A percentile compares a stretch with the other conserved stretches of the same genome.
Conservation (phyloP, 2,113 vertebrate genomes). For the Sceloporus tristichus region DNA sequence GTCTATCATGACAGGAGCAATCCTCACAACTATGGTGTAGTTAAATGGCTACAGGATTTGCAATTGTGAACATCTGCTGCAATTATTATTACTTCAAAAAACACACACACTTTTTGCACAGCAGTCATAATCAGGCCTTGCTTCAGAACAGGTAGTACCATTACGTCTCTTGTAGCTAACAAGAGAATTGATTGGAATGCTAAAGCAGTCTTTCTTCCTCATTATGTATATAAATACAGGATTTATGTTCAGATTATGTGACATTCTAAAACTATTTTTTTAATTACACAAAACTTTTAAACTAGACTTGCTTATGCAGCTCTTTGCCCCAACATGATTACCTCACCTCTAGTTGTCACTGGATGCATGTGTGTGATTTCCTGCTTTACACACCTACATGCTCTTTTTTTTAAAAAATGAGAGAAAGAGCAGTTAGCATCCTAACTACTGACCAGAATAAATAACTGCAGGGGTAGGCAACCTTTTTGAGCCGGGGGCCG, state of each 20-base stretch:
- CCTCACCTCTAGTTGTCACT: constrained; percentile 19
- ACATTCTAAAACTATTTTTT: neutral
- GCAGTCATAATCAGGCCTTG: constrained; percentile 55
- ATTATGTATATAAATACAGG: constrained; percentile 50
- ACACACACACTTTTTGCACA: constrained; percentile 45
- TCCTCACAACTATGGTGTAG: neutral
- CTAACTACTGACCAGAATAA: neutral
- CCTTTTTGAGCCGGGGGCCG: too few species aligned
- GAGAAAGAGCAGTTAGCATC: neutral
- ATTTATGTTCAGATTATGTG: constrained; percentile 24
- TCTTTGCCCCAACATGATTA: constrained; percentile 33
- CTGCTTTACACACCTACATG: neutral
- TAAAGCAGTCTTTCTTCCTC: constrained; percentile 26
- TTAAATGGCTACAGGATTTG: neutral
- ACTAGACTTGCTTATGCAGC: constrained; percentile 11
- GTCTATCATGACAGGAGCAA: constrained; percentile 19
- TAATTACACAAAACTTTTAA: constrained; percentile 17
- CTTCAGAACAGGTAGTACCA: constrained; percentile 63
- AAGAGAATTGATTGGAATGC: constrained; percentile 63
- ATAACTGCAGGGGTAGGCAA: too few species aligned
- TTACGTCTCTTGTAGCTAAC: constrained; percentile 54
- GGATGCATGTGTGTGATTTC: neutral
- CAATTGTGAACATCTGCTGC: constrained; percentile 53
- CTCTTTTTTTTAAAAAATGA: constrained; percentile 17
- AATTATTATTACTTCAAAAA: constrained; percentile 47